Percentiles rank a stretch among this genome's conserved stretches.
These are phyloP conservation scores for Hydrozoanthus tunicans DNA, from an alignment of 64 coral and sea anemone genomes.

Conservation along the genomic window DNA sequence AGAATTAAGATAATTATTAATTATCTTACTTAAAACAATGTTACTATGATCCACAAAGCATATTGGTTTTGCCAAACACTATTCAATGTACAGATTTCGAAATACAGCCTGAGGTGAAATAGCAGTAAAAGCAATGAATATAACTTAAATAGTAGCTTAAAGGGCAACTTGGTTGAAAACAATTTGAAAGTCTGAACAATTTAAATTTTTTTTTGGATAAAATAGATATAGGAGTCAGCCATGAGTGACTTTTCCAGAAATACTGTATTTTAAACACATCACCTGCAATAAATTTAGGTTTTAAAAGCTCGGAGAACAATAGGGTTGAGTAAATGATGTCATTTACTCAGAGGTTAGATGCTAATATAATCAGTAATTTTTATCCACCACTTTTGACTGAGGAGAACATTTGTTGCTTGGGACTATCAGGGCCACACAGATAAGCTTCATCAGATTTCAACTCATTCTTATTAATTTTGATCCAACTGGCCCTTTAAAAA, in stretches of 20 bases:
- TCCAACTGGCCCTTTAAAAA: too few species aligned
- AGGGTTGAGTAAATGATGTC: too few species aligned
- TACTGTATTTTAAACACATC: conserved; percentile 8
- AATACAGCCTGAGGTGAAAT: conserved; percentile 7
- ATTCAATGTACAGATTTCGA: conserved; percentile 8
- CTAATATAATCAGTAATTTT: too few species aligned
- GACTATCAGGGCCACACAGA: too few species aligned
- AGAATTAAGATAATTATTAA: too few species aligned
- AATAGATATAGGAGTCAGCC: conserved; percentile 7
- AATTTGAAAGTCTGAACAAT: conserved; percentile 8
- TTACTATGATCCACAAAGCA: not conserved
- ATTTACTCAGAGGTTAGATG: too few species aligned
- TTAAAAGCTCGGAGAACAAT: too few species aligned
- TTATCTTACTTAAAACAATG: too few species aligned
- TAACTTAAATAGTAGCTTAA: conserved; percentile 8
- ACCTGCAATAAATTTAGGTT: not conserved
- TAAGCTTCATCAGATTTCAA: too few species aligned
- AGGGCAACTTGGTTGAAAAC: conserved; percentile 6
- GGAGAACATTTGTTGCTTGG: too few species aligned
- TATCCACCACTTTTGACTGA: too few species aligned
- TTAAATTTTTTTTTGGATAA: conserved; percentile 9
- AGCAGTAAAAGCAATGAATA: conserved; percentile 8
- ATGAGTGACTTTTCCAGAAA: conserved; percentile 7
- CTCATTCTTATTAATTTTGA: too few species aligned
- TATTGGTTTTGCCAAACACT: conserved; percentile 7